phyloP scores from a whole-genome alignment of 2,888 invertebrate genomes.

The Leistus spinibarbis region DNA sequence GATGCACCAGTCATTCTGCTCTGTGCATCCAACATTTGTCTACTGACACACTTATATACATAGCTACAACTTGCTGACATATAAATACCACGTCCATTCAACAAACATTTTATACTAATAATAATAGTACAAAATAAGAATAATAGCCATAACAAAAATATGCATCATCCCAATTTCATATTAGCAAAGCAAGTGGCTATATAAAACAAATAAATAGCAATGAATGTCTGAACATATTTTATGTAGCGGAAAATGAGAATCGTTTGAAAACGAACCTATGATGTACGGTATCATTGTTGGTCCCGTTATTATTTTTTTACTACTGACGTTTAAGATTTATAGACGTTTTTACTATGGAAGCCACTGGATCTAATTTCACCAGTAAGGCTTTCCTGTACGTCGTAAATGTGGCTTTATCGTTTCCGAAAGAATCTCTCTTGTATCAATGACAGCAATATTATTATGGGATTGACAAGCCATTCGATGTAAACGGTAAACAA shows the following conservation, averaged over 20 bases:
- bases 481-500: background rate
- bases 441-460: background rate
- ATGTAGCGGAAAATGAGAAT: background rate
- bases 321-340: background rate
- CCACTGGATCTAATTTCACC: background rate
- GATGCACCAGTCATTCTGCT: background rate
- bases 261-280: background rate
- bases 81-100: background rate
- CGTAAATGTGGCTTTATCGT: background rate
- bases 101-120: too few relatives aligned
- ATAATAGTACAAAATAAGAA: too few relatives aligned
- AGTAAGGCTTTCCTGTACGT: background rate
- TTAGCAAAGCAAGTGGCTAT: too few relatives aligned
- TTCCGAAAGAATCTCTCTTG: background rate
- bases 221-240: background rate
- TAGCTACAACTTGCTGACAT: background rate
- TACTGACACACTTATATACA: background rate
- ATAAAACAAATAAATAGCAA: background rate
- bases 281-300: background rate
- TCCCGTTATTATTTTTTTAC: background rate
- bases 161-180: too few relatives aligned
- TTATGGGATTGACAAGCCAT: background rate
- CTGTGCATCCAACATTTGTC: background rate
- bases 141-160: too few relatives aligned
- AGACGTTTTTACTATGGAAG: background rate